Evolutionary conservation across 1,140 invertebrate species (phyloP).

Genomic region (Diachasmimorpha longicaudata): DNA sequence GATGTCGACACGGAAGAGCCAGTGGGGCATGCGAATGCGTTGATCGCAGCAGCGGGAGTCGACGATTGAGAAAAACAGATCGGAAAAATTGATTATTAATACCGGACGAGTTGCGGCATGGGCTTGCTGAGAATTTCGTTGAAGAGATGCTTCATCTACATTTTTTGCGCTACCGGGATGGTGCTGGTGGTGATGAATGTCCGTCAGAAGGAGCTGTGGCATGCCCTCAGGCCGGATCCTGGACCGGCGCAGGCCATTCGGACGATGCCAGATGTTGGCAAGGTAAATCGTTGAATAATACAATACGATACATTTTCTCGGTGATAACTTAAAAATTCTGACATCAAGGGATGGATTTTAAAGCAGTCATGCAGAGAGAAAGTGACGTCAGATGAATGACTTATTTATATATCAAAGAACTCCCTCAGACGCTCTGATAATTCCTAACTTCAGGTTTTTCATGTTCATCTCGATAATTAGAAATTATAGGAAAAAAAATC

Average conservation of each 20-base stretch:
- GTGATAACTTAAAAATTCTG: not conserved
- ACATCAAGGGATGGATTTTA: not conserved
- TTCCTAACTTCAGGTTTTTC: too few species aligned
- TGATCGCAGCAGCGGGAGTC: not conserved
- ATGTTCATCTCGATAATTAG: too few species aligned
- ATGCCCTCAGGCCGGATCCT: constrained; percentile 43
- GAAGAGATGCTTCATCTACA: constrained; percentile 62
- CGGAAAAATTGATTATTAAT: not conserved
- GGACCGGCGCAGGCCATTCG: constrained; percentile 40
- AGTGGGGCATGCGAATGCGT: not conserved
- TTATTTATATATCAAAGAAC: too few species aligned
- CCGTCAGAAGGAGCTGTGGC: constrained; percentile 59
- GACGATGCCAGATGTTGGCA: constrained; percentile 34
- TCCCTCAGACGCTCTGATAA: too few species aligned
- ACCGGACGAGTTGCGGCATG: constrained; percentile 45
- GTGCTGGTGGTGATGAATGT: constrained; percentile 60
- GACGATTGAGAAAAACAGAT: not conserved
- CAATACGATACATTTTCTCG: not conserved
- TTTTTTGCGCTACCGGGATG: constrained; percentile 56
- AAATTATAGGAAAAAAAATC: too few species aligned
- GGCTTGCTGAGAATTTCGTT: constrained; percentile 61
- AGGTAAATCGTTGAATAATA: constrained; percentile 38
- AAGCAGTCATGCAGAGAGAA: too few species aligned
- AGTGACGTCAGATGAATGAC: too few species aligned
- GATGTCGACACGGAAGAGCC: not conserved